Evolutionary conservation across 2,888 invertebrate species (phyloP), one percentile per base, ranked within the genome.

Genomic region (Sthenelais limicola): DNA sequence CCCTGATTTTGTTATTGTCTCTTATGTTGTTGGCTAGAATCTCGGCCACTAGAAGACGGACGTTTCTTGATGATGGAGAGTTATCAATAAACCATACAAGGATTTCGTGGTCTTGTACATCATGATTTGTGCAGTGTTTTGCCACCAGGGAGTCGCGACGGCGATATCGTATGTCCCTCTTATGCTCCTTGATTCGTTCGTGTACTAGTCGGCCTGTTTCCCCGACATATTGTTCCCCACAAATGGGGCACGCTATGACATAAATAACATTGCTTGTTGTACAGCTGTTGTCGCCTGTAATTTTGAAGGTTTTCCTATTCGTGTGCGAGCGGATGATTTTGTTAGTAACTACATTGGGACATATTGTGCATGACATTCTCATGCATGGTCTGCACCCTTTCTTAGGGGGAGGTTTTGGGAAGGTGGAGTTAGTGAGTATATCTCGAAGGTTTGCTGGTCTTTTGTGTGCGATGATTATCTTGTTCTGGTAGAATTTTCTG

Each of bases 401-500:
- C 3, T 3, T 28, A 12, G 54, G 26, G n/a, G n/a, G n/a, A n/a
- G n/a, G n/a, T n/a, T n/a, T n/a, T n/a, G n/a, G n/a, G n/a, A n/a
- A n/a, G n/a, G n/a, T n/a, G n/a, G n/a, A n/a, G n/a, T n/a, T n/a
- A n/a, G 43, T 43, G 43, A 43, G 43, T 43, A 43, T 43, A 43
- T 54, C 54, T 30, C 54, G 54, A 30, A 54, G 54, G 28, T 54
- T 54, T 5, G 54, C 9, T 26, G 54, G 26, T 4, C 54, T 5
- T 54, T 54, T 54, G 54, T 26, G n/a, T 3, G 54, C 54, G 3
- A 54, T 54, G 3, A n/a, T 26, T 5, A 54, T 54, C 32, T 54
- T 54, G 54, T n/a, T 54, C 7, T 54, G 15, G 7, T 32, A 5
- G 21, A 54, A 12, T 43, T 43, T 43, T 43, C n/a, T n/a, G n/a